Evolutionary conservation across 2,888 invertebrate genomes (phyloP), one percentile per base, ranked within the genome.

Genomic region (Poecilobothrus nobilitatus): DNA sequence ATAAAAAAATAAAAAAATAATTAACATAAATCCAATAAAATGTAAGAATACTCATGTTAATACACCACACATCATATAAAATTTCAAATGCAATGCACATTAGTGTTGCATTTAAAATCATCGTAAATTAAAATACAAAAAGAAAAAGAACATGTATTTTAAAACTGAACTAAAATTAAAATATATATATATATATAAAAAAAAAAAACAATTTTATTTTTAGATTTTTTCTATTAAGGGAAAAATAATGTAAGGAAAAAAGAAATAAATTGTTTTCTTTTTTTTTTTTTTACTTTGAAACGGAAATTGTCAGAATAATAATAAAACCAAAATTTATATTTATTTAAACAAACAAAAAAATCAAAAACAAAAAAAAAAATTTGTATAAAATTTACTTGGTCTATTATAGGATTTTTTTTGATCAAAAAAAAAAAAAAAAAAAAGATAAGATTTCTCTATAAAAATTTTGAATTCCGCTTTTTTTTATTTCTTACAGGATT

Each of bases 281-380:
- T 12, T 53, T 53, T 53, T 53, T 53, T 53, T 53, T 53, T 53
- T 53, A 3, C 18, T 12, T 53, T 53, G 53, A 53, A 53, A 53
- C 53, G 53, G 53, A 53, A 53, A 53, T 53, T 53, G 53, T 53
- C 53, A 53, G 53, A 53, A 53, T 53, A 53, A 53, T 53, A 53
- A 53, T 53, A 53, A 53, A 53, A 53, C 15, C 53, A 53, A 53
- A 53, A 53, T n/a, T 53, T 53, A 53, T 53, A 53, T 53, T 53
- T 53, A 53, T 53, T 12, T 15, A 53, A 53, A 53, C 5, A 53
- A 53, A 15, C 3, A 44, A 44, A 44, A 44, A 15, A 10, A 44
- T n/a, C n/a, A n/a, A 37, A 10, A 7, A 37, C 37, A 37, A 37
- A 53, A n/a, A 53, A 53, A 53, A n/a, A 18, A 53, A 53, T 15